These are phyloP conservation scores for Furcula furcula DNA, from an alignment of 2,888 invertebrate genomes.

Conservation along the genomic window DNA sequence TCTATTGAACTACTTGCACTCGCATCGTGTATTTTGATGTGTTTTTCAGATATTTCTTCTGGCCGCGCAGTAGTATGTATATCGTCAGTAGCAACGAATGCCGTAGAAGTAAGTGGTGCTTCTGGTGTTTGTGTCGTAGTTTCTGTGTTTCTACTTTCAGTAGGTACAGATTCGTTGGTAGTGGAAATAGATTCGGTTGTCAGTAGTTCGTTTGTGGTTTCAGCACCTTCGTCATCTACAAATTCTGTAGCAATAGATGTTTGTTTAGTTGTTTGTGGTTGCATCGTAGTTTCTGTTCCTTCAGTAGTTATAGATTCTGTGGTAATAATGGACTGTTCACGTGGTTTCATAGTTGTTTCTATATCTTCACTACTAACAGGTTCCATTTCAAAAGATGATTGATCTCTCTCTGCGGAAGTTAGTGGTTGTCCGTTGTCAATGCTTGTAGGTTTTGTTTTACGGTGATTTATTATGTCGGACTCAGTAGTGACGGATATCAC, in stretches of 20 bases:
- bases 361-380: background rate
- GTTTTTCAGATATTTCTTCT: no score
- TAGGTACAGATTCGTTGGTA: background rate
- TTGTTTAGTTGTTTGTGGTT: background rate
- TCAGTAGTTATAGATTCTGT: background rate
- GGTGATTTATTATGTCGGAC: no score
- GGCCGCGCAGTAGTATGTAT: background rate
- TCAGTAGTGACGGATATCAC: no score
- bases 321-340: conserved; percentile 5
- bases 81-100: background rate
- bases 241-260: conserved; percentile 9
- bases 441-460: no score
- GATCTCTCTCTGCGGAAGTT: no score
- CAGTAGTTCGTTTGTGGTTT: no score
- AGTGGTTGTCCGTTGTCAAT: conserved; percentile 3
- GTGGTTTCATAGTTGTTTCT: background rate
- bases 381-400: no score
- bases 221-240: no score
- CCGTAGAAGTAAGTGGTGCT: background rate
- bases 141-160: background rate
- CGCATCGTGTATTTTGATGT: no score
- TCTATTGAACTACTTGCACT: no score
- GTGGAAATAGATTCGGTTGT: background rate
- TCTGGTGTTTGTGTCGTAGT: background rate
- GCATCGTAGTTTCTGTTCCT: conserved; percentile 2